Conservation (phyloP, 2,797 vertebrate species). For the Lindbergichthys nudifrons region DNA sequence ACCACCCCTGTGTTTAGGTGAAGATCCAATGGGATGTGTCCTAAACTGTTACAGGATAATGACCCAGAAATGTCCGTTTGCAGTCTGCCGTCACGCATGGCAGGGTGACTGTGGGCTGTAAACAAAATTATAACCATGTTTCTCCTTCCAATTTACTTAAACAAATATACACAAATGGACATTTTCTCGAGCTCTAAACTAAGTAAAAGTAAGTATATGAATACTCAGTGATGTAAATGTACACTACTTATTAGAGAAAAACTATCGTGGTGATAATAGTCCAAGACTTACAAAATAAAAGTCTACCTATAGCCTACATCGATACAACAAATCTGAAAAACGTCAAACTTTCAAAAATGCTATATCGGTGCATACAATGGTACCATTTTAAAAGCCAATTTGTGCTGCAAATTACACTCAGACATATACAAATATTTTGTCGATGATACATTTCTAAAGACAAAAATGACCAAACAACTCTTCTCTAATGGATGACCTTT, state of each 20-base stretch:
- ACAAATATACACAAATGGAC: not conserved
- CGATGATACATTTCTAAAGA: too few relatives aligned
- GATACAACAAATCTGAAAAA: not conserved
- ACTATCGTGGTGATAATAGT: too few relatives aligned
- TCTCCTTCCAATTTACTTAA: not conserved
- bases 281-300: not conserved
- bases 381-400: not conserved
- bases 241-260: not conserved
- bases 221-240: not conserved
- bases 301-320: not conserved
- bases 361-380: not conserved
- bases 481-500: too few relatives aligned
- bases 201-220: not conserved
- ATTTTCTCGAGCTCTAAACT: not conserved
- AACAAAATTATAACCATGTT: not conserved
- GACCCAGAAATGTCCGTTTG: conserved; percentile 74
- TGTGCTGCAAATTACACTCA: not conserved
- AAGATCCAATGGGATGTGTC: conserved; percentile 62
- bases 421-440: too few relatives aligned
- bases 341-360: not conserved
- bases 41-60: conserved; percentile 76
- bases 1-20: not conserved
- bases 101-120: conserved; percentile 8
- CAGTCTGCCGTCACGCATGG: conserved; percentile 10
- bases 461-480: too few relatives aligned